phyloP scores from a whole-genome alignment of 2,113 vertebrate genomes.

The Pantherophis guttatus region DNA sequence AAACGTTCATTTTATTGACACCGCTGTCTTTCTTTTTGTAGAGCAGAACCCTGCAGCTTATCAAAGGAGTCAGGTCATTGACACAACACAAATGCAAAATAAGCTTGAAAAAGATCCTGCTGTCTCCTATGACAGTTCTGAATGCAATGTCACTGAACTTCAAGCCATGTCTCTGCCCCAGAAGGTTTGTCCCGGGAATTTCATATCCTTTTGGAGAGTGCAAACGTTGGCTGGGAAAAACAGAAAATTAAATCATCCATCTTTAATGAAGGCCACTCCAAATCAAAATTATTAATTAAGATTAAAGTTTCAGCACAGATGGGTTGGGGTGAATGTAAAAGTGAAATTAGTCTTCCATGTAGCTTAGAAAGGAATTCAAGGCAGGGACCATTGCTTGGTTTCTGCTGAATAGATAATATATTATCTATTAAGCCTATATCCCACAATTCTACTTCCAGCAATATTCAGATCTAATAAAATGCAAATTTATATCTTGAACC shows the following conservation, averaged over 20 bases:
- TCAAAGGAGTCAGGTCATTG: constrained; percentile 3
- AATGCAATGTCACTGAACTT: constrained; percentile 12
- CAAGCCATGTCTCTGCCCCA: background rate
- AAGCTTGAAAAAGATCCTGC: constrained; percentile 7
- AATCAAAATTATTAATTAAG: background rate
- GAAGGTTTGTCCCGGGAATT: background rate
- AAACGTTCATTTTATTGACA: background rate
- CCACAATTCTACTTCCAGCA: background rate
- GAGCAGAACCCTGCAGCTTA: constrained; percentile 6
- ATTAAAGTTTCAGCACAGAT: background rate
- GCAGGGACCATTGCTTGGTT: background rate
- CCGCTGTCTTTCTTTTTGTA: background rate
- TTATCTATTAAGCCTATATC: background rate
- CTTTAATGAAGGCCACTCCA: background rate
- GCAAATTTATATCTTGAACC: background rate
- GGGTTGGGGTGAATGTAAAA: background rate
- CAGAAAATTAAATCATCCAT: background rate
- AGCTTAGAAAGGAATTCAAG: background rate
- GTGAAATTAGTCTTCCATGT: background rate
- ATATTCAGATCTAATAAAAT: background rate
- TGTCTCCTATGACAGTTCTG: background rate
- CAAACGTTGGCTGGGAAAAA: background rate
- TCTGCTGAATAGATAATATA: background rate
- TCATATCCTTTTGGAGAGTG: background rate
- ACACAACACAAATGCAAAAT: constrained; percentile 5